Evolutionary conservation across 1,140 invertebrate genomes (phyloP), one percentile per base, ranked within the genome.

Genomic region (Argopecten irradians): DNA sequence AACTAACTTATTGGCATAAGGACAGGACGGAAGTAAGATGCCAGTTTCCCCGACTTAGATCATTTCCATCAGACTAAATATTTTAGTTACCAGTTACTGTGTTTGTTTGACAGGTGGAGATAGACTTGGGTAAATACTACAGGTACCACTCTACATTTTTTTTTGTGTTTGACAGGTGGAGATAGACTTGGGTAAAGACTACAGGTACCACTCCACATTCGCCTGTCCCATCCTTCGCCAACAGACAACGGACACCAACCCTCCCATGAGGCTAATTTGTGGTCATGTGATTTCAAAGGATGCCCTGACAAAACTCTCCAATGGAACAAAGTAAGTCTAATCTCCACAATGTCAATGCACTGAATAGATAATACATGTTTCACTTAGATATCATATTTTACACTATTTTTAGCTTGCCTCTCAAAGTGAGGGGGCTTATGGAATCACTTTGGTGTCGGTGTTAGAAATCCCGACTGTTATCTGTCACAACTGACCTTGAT

Each of bases 221-320:
- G 99, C 99, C 16, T 99, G 99, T 96, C 99, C 99, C 22, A 99
- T 99, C 93, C 96, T 99, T 84, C 97, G 98, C 55, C 98, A 99
- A 95, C 99, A 99, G 95, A 98, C 98, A 84, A 98, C 98, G 16
- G 98, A 99, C 92, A 97, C 97, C 90, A 99, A 99, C 96, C 99
- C 99, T 87, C 99, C 99, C 22, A 99, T 99, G 97, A 97, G 98
- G 91, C 96, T 99, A 43, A 97, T 98, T 0, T 99, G 99, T 96
- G 99, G 99, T 34, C 99, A 99, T 96, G 99, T 99, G 82, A 99
- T 99, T 91, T 99, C 99, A 1, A 97, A 98, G 91, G 99, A 99
- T 96, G 99, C 99, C 84, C 96, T 99, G 46, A 98, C 98, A 94
- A 99, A 99, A 96, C 96, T 99, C 28, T 87, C 98, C 86, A 98